phyloP scores from a whole-genome alignment of 2,797 vertebrate species.

The Pteropus rufus region DNA sequence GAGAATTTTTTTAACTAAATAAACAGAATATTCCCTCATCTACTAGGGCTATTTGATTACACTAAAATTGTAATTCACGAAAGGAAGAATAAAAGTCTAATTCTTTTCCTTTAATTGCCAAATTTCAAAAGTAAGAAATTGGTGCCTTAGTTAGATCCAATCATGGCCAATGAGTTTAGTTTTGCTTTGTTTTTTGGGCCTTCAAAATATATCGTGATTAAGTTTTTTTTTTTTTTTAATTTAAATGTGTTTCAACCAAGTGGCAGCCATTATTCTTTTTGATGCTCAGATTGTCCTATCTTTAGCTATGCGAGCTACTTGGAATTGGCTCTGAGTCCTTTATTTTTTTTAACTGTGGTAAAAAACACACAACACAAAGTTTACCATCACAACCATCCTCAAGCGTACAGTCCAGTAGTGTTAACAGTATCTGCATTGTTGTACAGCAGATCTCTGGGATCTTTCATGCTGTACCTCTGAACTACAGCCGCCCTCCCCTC shows the following conservation, averaged over 20 bases:
- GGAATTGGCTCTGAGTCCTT: background rate
- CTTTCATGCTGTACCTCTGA: background rate
- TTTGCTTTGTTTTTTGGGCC: background rate
- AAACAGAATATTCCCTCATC: background rate
- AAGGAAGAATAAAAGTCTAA: background rate
- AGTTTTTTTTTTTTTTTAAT: background rate
- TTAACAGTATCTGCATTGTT: background rate
- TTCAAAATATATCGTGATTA: background rate
- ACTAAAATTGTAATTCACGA: background rate
- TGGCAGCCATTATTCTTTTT: background rate
- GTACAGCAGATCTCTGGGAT: background rate
- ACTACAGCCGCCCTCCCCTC: background rate
- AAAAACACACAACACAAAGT: background rate
- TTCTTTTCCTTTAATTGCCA: conserved; percentile 4
- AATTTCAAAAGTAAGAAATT: background rate
- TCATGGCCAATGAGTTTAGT: background rate
- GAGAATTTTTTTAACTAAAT: background rate
- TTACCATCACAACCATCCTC: background rate
- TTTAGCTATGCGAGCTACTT: background rate
- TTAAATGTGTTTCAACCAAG: background rate
- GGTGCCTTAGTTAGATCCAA: background rate
- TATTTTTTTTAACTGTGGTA: background rate
- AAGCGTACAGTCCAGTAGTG: background rate
- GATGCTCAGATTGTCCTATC: background rate
- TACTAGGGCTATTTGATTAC: background rate